Conservation (phyloP, 1,140 invertebrate genomes). For the Octopus sinensis region DNA sequence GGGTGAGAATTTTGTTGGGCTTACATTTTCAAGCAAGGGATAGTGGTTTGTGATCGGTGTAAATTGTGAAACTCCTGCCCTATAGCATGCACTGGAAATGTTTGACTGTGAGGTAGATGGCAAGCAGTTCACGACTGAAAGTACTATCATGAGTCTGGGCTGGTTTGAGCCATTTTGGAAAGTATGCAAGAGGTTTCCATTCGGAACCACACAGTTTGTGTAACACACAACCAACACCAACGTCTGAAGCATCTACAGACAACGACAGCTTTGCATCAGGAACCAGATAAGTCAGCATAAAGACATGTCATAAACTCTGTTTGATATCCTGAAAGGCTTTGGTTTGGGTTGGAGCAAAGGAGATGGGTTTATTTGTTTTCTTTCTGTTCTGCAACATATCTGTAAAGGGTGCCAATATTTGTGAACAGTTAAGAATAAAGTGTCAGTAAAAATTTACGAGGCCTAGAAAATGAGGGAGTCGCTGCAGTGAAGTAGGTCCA, state of each 20-base stretch:
- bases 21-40: too few species aligned
- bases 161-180: background rate
- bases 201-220: background rate
- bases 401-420: conserved; percentile 16
- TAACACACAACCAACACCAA: background rate
- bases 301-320: background rate
- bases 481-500: background rate
- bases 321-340: background rate
- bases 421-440: conserved; percentile 17
- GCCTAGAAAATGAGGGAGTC: background rate
- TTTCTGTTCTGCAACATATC: background rate
- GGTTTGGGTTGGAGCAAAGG: background rate
- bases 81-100: background rate
- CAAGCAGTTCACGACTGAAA: background rate
- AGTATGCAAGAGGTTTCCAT: background rate
- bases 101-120: background rate
- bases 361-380: background rate
- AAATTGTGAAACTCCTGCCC: background rate
- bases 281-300: background rate
- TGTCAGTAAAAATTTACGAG: conserved; percentile 23
- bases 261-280: background rate
- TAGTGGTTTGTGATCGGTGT: background rate
- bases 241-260: background rate
- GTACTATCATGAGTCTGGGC: background rate
- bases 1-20: too few species aligned